Conservation (phyloP, 2,797 vertebrate genomes). For the Sebastes iracundus region DNA sequence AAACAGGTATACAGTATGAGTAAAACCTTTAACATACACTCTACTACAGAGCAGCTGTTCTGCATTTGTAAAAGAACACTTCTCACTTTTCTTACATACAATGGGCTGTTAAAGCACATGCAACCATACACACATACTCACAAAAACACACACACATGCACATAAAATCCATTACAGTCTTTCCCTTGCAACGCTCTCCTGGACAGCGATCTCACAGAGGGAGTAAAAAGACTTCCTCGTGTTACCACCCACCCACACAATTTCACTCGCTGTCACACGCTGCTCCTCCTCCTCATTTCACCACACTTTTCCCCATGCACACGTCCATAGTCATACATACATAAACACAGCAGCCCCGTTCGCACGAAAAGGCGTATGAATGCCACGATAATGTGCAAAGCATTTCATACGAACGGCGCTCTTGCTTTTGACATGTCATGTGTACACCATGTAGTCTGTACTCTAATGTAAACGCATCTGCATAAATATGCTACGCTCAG, state of each 20-base stretch:
- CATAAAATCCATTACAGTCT: background rate
- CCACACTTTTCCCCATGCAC: conserved; percentile 9
- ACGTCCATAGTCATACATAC: background rate
- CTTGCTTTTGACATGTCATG: no score
- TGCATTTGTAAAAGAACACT: background rate
- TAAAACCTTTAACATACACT: background rate
- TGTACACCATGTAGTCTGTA: no score
- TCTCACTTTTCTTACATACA: background rate
- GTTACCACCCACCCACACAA: conserved; percentile 10
- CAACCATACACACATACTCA: background rate
- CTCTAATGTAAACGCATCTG: no score
- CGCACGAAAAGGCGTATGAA: no score
- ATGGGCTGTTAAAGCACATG: background rate
- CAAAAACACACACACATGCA: background rate
- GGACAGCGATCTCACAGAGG: background rate
- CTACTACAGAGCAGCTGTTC: background rate
- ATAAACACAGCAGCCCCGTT: background rate
- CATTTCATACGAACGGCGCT: no score
- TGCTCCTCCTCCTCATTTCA: conserved; percentile 17
- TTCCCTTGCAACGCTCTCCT: background rate
- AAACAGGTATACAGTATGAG: background rate
- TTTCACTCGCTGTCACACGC: conserved; percentile 7
- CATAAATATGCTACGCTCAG: no score
- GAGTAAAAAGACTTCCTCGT: conserved; percentile 4
- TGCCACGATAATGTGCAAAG: no score